A percentile compares a stretch with the other conserved stretches of the same genome.
phyloP scores from a whole-genome alignment of 2,888 invertebrate species.

The Cephus pygmeus region DNA sequence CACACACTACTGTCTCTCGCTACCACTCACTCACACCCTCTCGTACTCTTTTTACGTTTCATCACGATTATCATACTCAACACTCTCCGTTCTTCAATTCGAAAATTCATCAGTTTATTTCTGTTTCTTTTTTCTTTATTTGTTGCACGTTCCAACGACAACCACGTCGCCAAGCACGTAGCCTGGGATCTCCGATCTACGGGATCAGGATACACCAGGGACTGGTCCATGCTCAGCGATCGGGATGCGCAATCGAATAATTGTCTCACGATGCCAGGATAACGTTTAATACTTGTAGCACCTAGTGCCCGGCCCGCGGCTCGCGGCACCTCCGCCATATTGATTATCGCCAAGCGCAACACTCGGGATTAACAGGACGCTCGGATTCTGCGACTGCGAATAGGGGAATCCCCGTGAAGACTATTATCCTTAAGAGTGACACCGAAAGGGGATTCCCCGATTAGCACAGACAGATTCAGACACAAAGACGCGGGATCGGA shows the following conservation, averaged over 20 bases:
- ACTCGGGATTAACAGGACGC: background rate
- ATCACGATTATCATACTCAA: too few species aligned
- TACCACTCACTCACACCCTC: slow-evolving; percentile 2
- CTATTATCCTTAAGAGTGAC: too few species aligned
- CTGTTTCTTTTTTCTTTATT: too few species aligned
- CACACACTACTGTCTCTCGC: slow-evolving; percentile 12
- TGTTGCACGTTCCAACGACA: background rate
- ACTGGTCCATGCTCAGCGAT: slow-evolving; percentile 26
- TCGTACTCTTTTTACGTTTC: background rate
- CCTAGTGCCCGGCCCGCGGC: slow-evolving; percentile 53
- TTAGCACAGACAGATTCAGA: too few species aligned
- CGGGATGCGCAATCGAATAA: slow-evolving; percentile 36
- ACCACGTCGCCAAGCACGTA: background rate
- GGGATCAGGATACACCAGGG: too few species aligned
- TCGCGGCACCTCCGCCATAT: slow-evolving; percentile 26
- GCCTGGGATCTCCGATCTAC: too few species aligned
- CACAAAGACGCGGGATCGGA: background rate
- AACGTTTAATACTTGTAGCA: slow-evolving; percentile 55
- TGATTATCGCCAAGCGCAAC: background rate
- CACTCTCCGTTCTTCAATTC: background rate
- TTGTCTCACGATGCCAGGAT: slow-evolving; percentile 44
- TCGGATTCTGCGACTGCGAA: too few species aligned
- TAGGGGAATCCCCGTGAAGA: too few species aligned
- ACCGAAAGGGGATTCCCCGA: too few species aligned
- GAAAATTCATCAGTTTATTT: background rate